phyloP scores from a whole-genome alignment of 2,113 vertebrate species.

The Eupsittula cactorum region DNA sequence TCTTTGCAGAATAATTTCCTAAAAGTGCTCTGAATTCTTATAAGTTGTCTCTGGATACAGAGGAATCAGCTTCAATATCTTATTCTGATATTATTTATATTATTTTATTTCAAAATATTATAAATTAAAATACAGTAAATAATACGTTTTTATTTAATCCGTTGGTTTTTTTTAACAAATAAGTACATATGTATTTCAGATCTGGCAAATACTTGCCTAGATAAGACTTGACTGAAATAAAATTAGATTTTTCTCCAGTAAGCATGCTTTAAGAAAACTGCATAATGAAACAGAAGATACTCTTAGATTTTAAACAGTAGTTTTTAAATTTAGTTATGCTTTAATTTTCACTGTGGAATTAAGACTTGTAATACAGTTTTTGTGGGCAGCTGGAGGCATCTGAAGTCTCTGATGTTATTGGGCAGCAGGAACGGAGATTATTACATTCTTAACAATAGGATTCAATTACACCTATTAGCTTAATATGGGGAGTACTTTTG shows the following conservation, averaged over 20 bases:
- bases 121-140: background rate
- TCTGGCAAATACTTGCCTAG: background rate
- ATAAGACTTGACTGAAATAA: background rate
- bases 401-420: background rate
- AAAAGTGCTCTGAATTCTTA: background rate
- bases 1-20: slow-evolving; percentile 1
- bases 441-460: background rate
- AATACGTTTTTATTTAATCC: background rate
- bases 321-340: background rate
- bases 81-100: background rate
- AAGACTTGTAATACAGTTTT: background rate
- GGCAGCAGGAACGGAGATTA: background rate
- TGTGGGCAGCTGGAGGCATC: background rate
- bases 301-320: background rate
- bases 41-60: background rate
- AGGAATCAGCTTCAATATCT: background rate
- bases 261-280: background rate
- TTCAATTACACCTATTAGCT: background rate
- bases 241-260: background rate
- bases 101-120: background rate
- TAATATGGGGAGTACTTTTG: background rate
- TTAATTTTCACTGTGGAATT: background rate
- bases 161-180: background rate
- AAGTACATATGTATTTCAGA: background rate
- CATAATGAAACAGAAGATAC: background rate